Evolutionary conservation across 2,888 invertebrate species (phyloP).

Genomic region (Drosophila nr. fundita): DNA sequence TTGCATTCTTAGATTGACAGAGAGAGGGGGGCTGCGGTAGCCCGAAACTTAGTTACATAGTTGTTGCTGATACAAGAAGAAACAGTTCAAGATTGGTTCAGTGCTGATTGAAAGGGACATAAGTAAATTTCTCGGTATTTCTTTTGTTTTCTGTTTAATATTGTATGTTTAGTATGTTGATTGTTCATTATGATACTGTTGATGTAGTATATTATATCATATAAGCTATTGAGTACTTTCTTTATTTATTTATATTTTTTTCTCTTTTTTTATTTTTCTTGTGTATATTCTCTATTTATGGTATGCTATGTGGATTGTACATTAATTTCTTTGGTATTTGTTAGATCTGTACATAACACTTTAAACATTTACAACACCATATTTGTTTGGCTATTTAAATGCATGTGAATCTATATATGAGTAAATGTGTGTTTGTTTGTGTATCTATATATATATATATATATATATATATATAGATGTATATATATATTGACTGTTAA

Average conservation of each 20-base stretch:
- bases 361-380: conserved; percentile 70
- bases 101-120: conserved; percentile 29
- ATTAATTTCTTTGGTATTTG: conserved; percentile 50
- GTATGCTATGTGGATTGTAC: conserved; percentile 46
- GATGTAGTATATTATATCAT: conserved; percentile 28
- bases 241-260: not conserved
- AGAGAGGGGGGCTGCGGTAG: conserved; percentile 36
- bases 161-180: conserved; percentile 22
- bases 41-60: conserved; percentile 25
- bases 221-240: conserved; percentile 36
- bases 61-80: conserved; percentile 25
- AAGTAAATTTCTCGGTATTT: conserved; percentile 34
- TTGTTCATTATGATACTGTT: conserved; percentile 28
- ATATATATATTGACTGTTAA: conserved; percentile 23
- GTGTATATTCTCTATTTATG: conserved; percentile 19
- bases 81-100: conserved; percentile 1
- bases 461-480: conserved; percentile 23
- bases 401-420: conserved; percentile 46
- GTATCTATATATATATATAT: conserved; percentile 14
- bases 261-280: not conserved
- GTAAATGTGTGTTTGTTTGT: conserved; percentile 23
- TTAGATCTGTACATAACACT: conserved; percentile 63
- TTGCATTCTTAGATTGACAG: conserved; percentile 69
- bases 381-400: conserved; percentile 56
- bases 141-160: conserved; percentile 14